These are phyloP conservation scores for Palythoa heliodiscus DNA, from an alignment of 92 coral and sea anemone genomes.

Conservation along the genomic window DNA sequence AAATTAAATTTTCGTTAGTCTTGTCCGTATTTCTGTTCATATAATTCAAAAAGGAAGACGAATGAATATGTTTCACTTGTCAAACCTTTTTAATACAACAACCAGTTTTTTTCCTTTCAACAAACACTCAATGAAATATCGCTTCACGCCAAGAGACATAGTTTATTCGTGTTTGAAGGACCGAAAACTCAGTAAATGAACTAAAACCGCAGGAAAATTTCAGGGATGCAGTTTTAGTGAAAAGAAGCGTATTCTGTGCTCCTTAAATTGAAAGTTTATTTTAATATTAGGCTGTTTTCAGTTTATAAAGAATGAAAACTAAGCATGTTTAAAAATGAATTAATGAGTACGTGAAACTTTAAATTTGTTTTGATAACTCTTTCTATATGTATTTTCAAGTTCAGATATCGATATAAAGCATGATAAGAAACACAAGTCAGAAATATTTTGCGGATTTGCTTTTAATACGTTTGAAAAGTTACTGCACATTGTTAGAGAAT, in stretches of 20 bases:
- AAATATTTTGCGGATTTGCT: background rate
- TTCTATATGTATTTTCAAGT: background rate
- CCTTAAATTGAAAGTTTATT: background rate
- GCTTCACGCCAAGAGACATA: background rate
- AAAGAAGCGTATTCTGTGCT: background rate
- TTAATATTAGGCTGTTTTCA: background rate
- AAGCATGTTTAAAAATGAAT: background rate
- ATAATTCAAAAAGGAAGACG: conserved; percentile 22
- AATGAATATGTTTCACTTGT: conserved; percentile 1
- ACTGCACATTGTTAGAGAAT: conserved; percentile 41
- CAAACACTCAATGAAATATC: conserved; percentile 35
- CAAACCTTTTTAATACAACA: conserved; percentile 2
- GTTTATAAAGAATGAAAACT: background rate
- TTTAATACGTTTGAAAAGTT: conserved; percentile 7
- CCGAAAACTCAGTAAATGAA: background rate
- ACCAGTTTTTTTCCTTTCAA: conserved; percentile 7
- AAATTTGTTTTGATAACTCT: background rate
- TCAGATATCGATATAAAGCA: background rate
- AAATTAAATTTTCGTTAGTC: background rate
- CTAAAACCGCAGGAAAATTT: background rate
- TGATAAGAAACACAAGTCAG: background rate
- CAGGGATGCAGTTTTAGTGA: background rate
- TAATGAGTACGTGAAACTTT: background rate
- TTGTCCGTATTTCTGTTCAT: conserved; percentile 24
- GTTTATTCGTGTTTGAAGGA: background rate